A percentile compares a stretch with the other conserved stretches of the same genome.
These are phyloP conservation scores for Argyresthia goedartella DNA, from an alignment of 2,888 invertebrate genomes.

Conservation along the genomic window DNA sequence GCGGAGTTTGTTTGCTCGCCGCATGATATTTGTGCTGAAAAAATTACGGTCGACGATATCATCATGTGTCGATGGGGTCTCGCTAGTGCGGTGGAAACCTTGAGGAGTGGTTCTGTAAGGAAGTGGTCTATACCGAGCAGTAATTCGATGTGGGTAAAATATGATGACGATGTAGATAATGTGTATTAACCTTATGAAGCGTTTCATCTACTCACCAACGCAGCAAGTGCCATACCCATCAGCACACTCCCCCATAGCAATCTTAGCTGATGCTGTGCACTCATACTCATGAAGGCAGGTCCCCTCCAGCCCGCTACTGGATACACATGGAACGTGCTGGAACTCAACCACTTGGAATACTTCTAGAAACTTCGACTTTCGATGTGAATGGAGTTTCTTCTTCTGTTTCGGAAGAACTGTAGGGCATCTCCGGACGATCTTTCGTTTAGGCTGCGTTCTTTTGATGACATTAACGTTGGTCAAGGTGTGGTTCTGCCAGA, in stretches of 20 bases:
- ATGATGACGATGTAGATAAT: too few relatives aligned
- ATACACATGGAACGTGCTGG: constrained; percentile 73
- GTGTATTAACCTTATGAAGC: neutral
- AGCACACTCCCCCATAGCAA: constrained; percentile 76
- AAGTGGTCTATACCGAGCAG: too few relatives aligned
- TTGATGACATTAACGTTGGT: constrained; percentile 18
- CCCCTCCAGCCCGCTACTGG: constrained; percentile 73
- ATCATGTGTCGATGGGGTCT: neutral
- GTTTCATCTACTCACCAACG: constrained; percentile 74
- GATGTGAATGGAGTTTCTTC: constrained; percentile 14
- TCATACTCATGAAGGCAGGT: constrained; percentile 78
- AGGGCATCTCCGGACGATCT: constrained; percentile 26
- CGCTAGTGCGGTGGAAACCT: too few relatives aligned
- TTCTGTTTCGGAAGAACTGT: constrained; percentile 13
- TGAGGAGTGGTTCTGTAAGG: too few relatives aligned
- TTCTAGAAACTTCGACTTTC: constrained; percentile 66
- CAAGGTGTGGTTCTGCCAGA: constrained; percentile 19
- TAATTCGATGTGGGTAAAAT: too few relatives aligned
- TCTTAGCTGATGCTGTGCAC: constrained; percentile 74
- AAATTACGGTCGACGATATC: neutral
- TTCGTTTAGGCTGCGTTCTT: constrained; percentile 18
- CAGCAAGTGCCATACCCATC: constrained; percentile 82
- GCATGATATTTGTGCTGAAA: constrained; percentile 75
- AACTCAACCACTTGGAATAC: constrained; percentile 80
- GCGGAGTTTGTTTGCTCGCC: constrained; percentile 73